Percentiles rank a stretch among this genome's conserved stretches.
phyloP scores from a whole-genome alignment of 2,113 vertebrate genomes.

The Lanius collurio region DNA sequence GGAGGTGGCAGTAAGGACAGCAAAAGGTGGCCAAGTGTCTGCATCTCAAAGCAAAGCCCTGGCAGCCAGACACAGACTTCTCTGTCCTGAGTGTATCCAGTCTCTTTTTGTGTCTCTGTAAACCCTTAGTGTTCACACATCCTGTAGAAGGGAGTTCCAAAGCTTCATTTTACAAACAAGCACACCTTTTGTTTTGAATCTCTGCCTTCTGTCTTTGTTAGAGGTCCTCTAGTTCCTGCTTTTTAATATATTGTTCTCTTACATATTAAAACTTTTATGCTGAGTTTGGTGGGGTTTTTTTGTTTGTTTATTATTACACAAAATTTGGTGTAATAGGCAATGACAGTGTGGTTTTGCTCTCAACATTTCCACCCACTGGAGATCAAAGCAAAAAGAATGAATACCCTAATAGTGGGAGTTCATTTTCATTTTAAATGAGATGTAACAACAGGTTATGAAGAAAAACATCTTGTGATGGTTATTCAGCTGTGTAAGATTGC shows the following conservation, averaged over 20 bases:
- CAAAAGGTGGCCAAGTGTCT: not conserved
- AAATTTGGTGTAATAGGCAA: not conserved
- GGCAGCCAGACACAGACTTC: not conserved
- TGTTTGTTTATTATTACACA: not conserved
- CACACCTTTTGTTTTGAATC: not conserved
- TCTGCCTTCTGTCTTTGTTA: not conserved
- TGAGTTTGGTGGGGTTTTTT: not conserved
- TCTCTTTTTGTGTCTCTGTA: not conserved
- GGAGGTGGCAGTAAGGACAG: not conserved
- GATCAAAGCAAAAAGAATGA: slow-evolving; percentile 23
- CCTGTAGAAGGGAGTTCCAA: not conserved
- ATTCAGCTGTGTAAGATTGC: slow-evolving; percentile 15
- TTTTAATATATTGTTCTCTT: not conserved
- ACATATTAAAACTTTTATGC: not conserved
- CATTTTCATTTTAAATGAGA: slow-evolving; percentile 37
- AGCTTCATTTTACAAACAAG: not conserved
- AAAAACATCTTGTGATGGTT: slow-evolving; percentile 35
- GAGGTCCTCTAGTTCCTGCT: not conserved
- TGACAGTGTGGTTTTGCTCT: not conserved
- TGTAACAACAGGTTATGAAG: slow-evolving; percentile 21
- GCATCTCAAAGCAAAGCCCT: not conserved
- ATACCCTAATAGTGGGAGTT: not conserved
- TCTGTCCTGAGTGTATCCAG: not conserved
- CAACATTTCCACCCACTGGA: not conserved
- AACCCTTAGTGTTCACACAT: not conserved